These are phyloP conservation scores for Phenganax stokvisi DNA, from an alignment of 92 coral and sea anemone genomes.

Conservation along the genomic window DNA sequence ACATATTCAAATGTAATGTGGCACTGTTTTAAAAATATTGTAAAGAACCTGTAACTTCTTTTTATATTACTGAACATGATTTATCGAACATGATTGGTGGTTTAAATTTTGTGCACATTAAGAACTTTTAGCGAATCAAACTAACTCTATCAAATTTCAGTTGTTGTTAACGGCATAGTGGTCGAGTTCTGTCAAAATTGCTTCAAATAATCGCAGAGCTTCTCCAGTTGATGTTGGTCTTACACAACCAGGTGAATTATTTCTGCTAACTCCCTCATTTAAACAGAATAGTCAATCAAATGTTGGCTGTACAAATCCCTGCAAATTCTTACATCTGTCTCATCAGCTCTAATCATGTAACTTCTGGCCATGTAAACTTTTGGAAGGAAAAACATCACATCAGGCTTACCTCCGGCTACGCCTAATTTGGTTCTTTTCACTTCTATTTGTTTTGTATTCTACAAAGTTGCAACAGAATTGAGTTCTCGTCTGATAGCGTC, in stretches of 20 bases:
- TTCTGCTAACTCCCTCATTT: slow-evolving; percentile 33
- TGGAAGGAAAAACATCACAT: slow-evolving; percentile 32
- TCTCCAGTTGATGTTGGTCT: slow-evolving; percentile 22
- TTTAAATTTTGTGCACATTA: too few relatives aligned
- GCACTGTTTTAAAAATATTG: too few relatives aligned
- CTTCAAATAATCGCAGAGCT: slow-evolving; percentile 28
- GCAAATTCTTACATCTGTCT: slow-evolving; percentile 43
- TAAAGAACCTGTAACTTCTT: too few relatives aligned
- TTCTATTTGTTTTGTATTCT: slow-evolving; percentile 30
- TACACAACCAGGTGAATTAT: slow-evolving; percentile 18
- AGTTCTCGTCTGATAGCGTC: slow-evolving; percentile 8
- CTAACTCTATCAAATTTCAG: too few relatives aligned
- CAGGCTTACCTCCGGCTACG: slow-evolving; percentile 31
- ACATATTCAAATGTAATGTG: too few relatives aligned
- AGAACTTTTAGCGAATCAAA: too few relatives aligned
- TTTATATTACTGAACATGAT: too few relatives aligned
- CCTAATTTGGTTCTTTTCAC: slow-evolving; percentile 14
- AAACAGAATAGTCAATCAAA: slow-evolving; percentile 31
- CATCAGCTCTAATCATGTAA: slow-evolving; percentile 31
- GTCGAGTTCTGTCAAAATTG: slow-evolving; percentile 33
- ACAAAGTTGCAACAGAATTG: slow-evolving; percentile 22
- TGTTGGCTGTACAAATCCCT: slow-evolving; percentile 38
- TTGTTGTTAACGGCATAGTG: neutral
- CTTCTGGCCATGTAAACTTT: slow-evolving; percentile 32
- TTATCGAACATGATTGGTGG: too few relatives aligned